A percentile compares a stretch with the other conserved stretches of the same genome.
These are phyloP conservation scores for Petrocephalus sullivani DNA, from an alignment of 2,797 vertebrate species.

Conservation along the genomic window DNA sequence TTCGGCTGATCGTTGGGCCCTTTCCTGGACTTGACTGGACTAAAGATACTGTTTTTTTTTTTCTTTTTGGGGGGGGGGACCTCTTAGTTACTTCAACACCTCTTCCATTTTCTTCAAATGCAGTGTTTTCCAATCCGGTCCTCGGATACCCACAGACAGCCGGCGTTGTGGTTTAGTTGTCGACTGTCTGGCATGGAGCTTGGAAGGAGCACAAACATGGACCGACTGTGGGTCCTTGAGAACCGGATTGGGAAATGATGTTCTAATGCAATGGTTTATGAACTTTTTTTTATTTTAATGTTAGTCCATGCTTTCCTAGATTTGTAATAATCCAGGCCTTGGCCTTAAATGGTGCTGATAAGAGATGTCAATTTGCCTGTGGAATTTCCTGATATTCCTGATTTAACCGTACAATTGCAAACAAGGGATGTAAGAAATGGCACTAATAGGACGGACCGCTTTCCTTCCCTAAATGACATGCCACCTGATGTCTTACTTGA, in stretches of 20 bases:
- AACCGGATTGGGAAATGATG: no score
- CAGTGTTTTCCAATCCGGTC: not conserved
- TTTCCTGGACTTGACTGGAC: slow-evolving; percentile 42
- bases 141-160: no score
- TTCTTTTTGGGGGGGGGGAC: not conserved
- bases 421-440: slow-evolving; percentile 4
- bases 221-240: no score
- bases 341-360: slow-evolving; percentile 8
- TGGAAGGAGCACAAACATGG: no score
- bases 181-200: no score
- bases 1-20: slow-evolving; percentile 25
- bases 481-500: slow-evolving; percentile 2
- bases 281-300: not conserved
- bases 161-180: no score
- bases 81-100: not conserved
- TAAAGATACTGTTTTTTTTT: slow-evolving; percentile 37
- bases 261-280: slow-evolving; percentile 13
- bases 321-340: slow-evolving; percentile 17
- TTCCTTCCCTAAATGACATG: not conserved
- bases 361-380: not conserved
- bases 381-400: not conserved
- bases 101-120: slow-evolving; percentile 15
- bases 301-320: slow-evolving; percentile 7
- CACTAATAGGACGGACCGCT: not conserved
- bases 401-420: slow-evolving; percentile 7